Evolutionary conservation across 2,113 vertebrate species (phyloP), one percentile per base, ranked within the genome.

Genomic region (Gallinago jamesoni): DNA sequence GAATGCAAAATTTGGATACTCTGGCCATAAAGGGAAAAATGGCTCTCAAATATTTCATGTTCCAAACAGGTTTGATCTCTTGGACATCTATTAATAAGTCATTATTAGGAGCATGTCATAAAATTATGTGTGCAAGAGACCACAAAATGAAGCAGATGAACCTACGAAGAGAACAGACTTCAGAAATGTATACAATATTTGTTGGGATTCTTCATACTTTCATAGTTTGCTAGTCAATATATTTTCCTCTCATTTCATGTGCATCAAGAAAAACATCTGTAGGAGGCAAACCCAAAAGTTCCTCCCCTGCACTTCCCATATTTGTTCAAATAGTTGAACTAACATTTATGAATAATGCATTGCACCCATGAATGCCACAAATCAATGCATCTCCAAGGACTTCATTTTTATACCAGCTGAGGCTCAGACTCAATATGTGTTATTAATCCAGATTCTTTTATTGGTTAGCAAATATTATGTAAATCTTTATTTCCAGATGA

Each of bases 281-380:
- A 82, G 69, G 30, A 76, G 73, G 45, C 27, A 89, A 95, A 76
- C 8, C 12, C 48, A 68, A 70, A 91, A 60, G 35, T 84, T 95
- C 47, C 16, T 84, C 37, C 59, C 60, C 22, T 68, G 55, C 30
- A 24, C 19, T 35, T 84, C 14, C 18, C 6, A 1, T 52, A 22
- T 92, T 92, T 96, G 94, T 57, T 90, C 91, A 92, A 62, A 33
- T 4, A 64, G 66, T 69, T 82, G 86, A 96, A 90, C 66, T 87
- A 92, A 89, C 92, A 79, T 64, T 96, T 68, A 92, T 95, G 70
- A 94, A 93, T 97, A 93, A 94, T 87, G 23, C 22, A 94, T 87
- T 90, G 37, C 15, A 66, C 12, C 64, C 45, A 56, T 18, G 37
- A 68, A 84, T 57, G 45, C 7, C 66, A 86, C 41, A 92, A 84